Percentiles rank a stretch among this genome's conserved stretches.
Evolutionary conservation across 1,140 invertebrate genomes (phyloP).

Genomic region (Sitobion miscanthi): DNA sequence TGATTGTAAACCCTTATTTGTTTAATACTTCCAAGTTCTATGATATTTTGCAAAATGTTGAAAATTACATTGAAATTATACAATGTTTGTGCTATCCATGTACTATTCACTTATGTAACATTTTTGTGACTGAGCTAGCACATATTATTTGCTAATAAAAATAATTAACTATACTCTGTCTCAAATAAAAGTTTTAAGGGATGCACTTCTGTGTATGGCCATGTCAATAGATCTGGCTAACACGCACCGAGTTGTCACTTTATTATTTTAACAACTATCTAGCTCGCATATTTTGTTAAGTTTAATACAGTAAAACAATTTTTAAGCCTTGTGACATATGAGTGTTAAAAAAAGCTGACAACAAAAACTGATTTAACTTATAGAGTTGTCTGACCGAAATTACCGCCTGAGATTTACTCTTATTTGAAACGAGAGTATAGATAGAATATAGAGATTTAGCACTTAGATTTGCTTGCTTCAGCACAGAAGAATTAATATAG

Average conservation of each 20-base stretch:
- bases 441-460: not conserved
- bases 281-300: not conserved
- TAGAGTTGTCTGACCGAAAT: not conserved
- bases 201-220: fast-evolving
- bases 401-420: not conserved
- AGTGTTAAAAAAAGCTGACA: too few relatives aligned
- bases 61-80: not conserved
- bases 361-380: not conserved
- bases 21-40: not conserved
- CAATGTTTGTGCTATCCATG: not conserved
- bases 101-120: not conserved
- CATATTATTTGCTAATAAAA: not conserved
- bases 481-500: not conserved
- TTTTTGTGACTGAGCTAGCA: not conserved
- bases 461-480: not conserved
- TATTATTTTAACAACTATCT: not conserved
- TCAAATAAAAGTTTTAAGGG: not conserved
- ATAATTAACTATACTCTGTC: not conserved
- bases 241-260: not conserved
- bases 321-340: not conserved
- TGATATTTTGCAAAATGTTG: not conserved
- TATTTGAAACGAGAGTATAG: not conserved
- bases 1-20: not conserved
- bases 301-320: not conserved
- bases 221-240: not conserved